Conservation (phyloP, 1,140 invertebrate genomes). For the Papilio glaucus region DNA sequence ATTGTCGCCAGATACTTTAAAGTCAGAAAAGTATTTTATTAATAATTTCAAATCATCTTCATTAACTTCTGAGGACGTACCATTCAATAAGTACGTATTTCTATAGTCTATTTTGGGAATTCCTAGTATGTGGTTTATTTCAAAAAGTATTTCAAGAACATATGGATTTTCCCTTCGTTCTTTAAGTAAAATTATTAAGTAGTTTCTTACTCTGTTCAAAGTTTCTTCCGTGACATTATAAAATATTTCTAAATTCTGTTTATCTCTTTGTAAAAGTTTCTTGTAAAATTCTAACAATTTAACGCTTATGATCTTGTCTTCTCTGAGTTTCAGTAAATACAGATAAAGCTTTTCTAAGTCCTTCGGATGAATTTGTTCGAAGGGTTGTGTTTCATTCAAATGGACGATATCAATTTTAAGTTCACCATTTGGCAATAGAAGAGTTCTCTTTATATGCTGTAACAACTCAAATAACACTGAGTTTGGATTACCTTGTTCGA, state of each 20-base stretch:
- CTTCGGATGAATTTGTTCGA: background rate
- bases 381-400: background rate
- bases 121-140: slow-evolving; percentile 6
- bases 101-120: background rate
- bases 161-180: background rate
- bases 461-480: background rate
- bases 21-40: background rate
- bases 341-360: background rate
- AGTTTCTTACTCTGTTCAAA: slow-evolving; percentile 10
- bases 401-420: background rate
- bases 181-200: background rate
- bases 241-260: background rate
- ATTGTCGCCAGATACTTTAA: background rate
- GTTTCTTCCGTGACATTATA: background rate
- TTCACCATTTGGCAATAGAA: slow-evolving; percentile 1
- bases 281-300: background rate
- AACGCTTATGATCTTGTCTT: background rate
- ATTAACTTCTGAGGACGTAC: background rate
- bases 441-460: background rate
- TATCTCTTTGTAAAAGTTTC: background rate
- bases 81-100: background rate
- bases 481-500: background rate
- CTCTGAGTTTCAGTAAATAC: background rate
- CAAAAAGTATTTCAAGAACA: background rate
- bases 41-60: slow-evolving; percentile 11